Conservation (phyloP, 2,888 invertebrate genomes). For the Cerceris rybyensis region DNA sequence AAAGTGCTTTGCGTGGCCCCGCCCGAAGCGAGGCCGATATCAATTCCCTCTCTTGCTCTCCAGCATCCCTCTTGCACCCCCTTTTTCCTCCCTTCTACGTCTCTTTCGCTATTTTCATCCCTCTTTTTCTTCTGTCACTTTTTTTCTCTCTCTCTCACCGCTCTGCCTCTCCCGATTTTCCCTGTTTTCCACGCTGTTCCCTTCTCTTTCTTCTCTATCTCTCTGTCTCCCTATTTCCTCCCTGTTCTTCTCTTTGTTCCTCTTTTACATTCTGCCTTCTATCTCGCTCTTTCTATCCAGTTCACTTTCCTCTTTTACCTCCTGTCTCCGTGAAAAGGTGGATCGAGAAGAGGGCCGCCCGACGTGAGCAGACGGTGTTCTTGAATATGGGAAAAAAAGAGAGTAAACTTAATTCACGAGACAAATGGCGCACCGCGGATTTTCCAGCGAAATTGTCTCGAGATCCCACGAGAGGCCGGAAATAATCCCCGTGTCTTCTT, state of each 20-base stretch:
- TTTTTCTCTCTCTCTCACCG: neutral
- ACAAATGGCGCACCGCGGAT: constrained; percentile 59
- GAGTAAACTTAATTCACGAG: constrained; percentile 62
- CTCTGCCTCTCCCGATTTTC: neutral
- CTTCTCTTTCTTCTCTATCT: neutral
- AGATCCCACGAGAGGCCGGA: constrained; percentile 31
- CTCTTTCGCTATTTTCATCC: neutral
- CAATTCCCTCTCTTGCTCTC: constrained; percentile 45
- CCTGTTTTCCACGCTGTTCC: neutral
- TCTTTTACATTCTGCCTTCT: neutral
- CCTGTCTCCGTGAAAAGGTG: neutral
- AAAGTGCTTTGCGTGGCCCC: constrained; percentile 29
- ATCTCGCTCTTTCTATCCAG: neutral
- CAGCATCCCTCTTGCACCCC: neutral
- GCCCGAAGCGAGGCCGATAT: constrained; percentile 47
- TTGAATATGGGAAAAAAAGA: constrained; percentile 53
- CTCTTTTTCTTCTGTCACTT: neutral
- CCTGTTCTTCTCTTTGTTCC: neutral
- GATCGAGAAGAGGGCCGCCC: neutral
- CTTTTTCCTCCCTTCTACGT: neutral
- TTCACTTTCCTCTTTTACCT: neutral
- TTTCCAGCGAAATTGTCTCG: constrained; percentile 56
- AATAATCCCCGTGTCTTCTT: constrained; percentile 32
- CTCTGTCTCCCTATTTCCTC: constrained; percentile 7
- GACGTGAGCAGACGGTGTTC: constrained; percentile 25